Evolutionary conservation across 2,888 invertebrate genomes (phyloP).

Genomic region (Julus scanicus): DNA sequence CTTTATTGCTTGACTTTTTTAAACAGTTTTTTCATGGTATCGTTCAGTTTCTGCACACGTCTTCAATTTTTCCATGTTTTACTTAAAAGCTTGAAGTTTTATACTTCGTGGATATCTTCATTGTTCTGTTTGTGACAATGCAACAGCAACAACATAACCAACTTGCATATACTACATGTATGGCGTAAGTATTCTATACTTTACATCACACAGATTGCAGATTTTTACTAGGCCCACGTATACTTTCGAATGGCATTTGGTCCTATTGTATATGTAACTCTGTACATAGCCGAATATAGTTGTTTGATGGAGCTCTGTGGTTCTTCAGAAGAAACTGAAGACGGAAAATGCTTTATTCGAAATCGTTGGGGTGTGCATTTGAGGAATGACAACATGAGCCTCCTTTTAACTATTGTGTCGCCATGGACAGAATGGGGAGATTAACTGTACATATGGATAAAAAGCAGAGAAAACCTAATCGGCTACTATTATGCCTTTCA

Average conservation of each 20-base stretch:
- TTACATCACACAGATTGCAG: not conserved
- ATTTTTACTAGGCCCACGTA: not conserved
- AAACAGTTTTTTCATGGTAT: not conserved
- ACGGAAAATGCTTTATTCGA: constrained; percentile 33
- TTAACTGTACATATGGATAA: not conserved
- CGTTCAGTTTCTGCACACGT: not conserved
- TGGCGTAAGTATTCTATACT: no score
- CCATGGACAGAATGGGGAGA: constrained; percentile 33
- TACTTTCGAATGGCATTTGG: not conserved
- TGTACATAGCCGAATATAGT: not conserved
- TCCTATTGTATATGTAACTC: not conserved
- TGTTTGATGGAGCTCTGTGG: constrained; percentile 26
- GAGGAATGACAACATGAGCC: constrained; percentile 33
- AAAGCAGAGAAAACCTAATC: not conserved
- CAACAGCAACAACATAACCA: not conserved
- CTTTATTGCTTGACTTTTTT: no score
- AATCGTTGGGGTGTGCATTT: constrained; percentile 22
- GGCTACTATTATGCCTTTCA: constrained; percentile 5
- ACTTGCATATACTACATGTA: not conserved
- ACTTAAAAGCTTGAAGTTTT: constrained; percentile 10
- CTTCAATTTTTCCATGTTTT: not conserved
- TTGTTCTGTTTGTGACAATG: constrained; percentile 21
- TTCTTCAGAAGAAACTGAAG: constrained; percentile 3
- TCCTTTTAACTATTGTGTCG: constrained; percentile 6
- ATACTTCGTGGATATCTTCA: not conserved